phyloP scores from a whole-genome alignment of 2,113 vertebrate genomes.

The Phainopepla nitens region DNA sequence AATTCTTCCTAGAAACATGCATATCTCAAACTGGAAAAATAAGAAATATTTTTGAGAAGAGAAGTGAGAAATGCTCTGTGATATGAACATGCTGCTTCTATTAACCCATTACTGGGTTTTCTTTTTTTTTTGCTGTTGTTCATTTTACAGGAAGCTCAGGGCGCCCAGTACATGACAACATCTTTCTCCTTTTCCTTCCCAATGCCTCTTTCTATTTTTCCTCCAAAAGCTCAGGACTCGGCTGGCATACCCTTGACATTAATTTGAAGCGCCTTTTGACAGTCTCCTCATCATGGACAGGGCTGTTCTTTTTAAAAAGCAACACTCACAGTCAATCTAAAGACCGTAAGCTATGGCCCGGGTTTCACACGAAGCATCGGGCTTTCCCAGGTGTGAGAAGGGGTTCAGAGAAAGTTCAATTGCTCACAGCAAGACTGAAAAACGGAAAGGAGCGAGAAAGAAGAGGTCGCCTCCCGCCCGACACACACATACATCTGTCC shows the following conservation, averaged over 20 bases:
- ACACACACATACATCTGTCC: background rate
- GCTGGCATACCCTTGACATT: background rate
- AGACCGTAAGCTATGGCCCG: background rate
- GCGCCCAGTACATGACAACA: background rate
- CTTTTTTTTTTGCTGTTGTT: background rate
- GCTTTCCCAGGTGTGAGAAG: background rate
- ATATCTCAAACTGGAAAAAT: background rate
- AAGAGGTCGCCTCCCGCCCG: background rate
- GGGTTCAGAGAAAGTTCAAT: constrained; percentile 47
- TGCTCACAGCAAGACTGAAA: background rate
- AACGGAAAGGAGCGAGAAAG: background rate
- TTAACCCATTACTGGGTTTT: background rate
- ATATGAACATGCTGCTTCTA: background rate
- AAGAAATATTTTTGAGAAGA: background rate
- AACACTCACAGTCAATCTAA: background rate
- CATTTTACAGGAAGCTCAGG: background rate
- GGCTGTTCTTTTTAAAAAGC: background rate
- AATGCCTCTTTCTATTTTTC: background rate
- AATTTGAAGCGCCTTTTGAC: background rate
- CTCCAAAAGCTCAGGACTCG: background rate
- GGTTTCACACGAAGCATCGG: background rate
- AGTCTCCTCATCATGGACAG: background rate
- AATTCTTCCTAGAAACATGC: background rate
- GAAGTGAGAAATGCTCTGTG: background rate
- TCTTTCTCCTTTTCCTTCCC: background rate